Base-by-base conservation (phyloP, 2,113 vertebrate species). In the Oophaga pumilio region DNA sequence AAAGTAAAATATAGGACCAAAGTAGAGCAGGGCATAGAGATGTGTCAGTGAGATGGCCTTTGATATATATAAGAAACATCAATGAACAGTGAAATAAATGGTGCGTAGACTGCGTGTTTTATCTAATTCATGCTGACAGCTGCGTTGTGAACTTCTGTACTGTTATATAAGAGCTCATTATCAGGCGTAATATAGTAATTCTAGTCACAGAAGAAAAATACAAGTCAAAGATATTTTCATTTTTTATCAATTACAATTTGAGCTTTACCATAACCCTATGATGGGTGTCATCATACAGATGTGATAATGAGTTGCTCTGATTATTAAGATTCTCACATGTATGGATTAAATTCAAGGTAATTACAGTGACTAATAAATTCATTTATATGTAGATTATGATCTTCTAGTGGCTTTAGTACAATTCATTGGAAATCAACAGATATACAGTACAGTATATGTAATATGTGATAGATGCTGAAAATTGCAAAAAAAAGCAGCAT, bases 221-320 rank as follows among this genome's bases (percentile, higher is more conserved):
- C 0, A 52, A 83, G n/a, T 69, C 62, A 69, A 83, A 69, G 53
- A 50, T 52, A 82, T 82, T 83, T 68, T 68, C 53, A 68, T 68
- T 50, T 64, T 69, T 83, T 66, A 79, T 80, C 20, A 43, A 33
- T 33, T 82, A 52, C 60, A 52, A n/a, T 83, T 68, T 83, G 62
- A 83, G 53, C 81, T 83, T 26, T 53, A 22, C 8, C 81, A 69
- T 11, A 83, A 83, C 81, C 81, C 15, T 14, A 15, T 28, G 81
- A 69, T 68, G 53, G 50, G 43, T 83, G 81, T 53, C 81, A 82
- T 82, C 43, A 26, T 24, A 50, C 43, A 69, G 81, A 83, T 83
- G 49, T 26, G n/a, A 69, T 83, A 82, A 83, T 83, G 81, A 83
- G 59, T 69, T 83, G 62, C 62, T 83, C 13, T 26, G 81, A 53